Evolutionary conservation across 2,113 vertebrate genomes (phyloP).

Genomic region (Oriolus oriolus): DNA sequence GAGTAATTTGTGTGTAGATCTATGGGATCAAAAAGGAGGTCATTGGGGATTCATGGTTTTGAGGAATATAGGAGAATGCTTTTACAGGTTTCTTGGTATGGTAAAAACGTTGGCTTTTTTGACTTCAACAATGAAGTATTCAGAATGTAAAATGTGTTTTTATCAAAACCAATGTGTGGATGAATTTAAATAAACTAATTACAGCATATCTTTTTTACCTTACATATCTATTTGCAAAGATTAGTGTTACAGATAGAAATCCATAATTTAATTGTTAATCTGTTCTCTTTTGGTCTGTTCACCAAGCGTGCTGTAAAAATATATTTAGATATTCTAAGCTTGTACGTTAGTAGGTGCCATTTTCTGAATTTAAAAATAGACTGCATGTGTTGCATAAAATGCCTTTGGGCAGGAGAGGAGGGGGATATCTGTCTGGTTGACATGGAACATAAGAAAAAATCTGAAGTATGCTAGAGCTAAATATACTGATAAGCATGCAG

Average conservation of each 20-base stretch:
- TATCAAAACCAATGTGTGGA: constrained; percentile 26
- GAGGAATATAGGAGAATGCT: neutral
- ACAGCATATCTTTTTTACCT: neutral
- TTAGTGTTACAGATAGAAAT: constrained; percentile 50
- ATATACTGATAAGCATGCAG: constrained; percentile 41
- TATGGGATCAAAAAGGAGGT: neutral
- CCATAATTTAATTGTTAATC: constrained; percentile 54
- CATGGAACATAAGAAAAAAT: constrained; percentile 34
- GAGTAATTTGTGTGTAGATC: constrained; percentile 18
- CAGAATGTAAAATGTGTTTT: constrained; percentile 6
- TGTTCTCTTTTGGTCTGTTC: constrained; percentile 14
- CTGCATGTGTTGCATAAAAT: constrained; percentile 48
- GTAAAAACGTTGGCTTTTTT: constrained; percentile 8
- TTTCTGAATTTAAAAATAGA: constrained; percentile 61
- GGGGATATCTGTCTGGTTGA: constrained; percentile 43
- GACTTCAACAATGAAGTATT: neutral
- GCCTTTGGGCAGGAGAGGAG: constrained; percentile 44
- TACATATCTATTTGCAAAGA: neutral
- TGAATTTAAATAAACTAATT: constrained; percentile 64
- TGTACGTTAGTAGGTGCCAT: constrained; percentile 33
- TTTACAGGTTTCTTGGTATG: neutral
- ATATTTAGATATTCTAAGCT: constrained; percentile 48
- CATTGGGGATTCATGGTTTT: neutral
- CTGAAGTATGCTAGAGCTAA: constrained; percentile 43
- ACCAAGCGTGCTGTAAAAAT: constrained; percentile 32